Conservation (phyloP, 2,113 vertebrate species). For the Danionella cerebrum region DNA sequence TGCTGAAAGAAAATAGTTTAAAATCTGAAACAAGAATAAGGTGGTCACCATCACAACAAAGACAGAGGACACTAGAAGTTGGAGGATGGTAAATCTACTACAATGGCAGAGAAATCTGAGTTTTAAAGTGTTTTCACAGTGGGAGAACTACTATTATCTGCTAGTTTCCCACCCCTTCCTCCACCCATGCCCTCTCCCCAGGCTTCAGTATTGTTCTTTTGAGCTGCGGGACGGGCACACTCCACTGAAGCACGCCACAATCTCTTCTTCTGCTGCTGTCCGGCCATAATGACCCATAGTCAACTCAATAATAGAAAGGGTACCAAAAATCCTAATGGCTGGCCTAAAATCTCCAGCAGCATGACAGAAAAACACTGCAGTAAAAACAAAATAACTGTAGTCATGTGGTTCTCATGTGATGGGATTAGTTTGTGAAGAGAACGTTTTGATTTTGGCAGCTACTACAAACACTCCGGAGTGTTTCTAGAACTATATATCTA, state of each 20-base stretch:
- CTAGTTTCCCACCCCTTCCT: constrained; percentile 11
- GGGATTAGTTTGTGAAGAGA: too few species aligned
- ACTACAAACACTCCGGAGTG: too few species aligned
- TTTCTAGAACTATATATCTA: too few species aligned
- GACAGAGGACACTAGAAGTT: not conserved
- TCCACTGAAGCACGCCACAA: constrained; percentile 38
- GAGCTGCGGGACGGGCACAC: constrained; percentile 35
- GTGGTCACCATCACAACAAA: not conserved
- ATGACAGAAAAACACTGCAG: not conserved
- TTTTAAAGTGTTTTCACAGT: constrained; percentile 26
- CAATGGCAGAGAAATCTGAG: constrained; percentile 24
- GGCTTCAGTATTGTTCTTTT: constrained; percentile 21
- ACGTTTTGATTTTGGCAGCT: too few species aligned
- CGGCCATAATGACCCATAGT: constrained; percentile 38
- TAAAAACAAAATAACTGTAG: not conserved
- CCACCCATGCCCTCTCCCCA: not conserved
- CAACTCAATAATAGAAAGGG: constrained; percentile 28
- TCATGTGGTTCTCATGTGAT: not conserved
- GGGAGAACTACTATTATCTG: constrained; percentile 17
- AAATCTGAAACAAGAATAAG: not conserved
- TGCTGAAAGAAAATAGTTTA: too few species aligned
- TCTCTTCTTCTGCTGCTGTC: constrained; percentile 33
- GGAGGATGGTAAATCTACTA: constrained; percentile 12
- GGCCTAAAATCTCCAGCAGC: constrained; percentile 29
- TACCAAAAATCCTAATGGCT: constrained; percentile 38